Conservation (phyloP, 2,888 invertebrate genomes). For the Osmoderma eremita region DNA sequence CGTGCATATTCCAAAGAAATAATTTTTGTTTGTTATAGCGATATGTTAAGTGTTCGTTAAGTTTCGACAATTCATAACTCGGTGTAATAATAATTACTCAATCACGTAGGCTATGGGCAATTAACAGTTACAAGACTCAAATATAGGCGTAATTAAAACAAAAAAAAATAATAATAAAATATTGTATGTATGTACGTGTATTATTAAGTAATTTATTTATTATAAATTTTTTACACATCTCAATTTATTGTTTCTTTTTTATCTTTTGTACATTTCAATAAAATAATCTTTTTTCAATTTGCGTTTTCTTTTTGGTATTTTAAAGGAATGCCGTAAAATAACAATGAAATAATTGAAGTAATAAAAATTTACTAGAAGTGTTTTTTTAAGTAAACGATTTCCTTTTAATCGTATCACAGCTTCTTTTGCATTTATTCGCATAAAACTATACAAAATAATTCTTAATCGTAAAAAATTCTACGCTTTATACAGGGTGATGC, state of each 20-base stretch:
- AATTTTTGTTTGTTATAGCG: background rate
- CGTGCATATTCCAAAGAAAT: conserved; percentile 22
- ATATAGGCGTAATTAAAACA: conserved; percentile 13
- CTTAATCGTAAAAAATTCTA: too few relatives aligned
- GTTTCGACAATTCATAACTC: conserved; percentile 11
- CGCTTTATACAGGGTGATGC: too few relatives aligned
- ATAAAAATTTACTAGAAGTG: conserved; percentile 5
- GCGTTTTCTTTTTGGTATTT: background rate
- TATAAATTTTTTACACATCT: conserved; percentile 50
- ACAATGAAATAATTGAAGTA: background rate
- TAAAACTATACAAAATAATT: background rate
- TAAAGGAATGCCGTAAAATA: background rate
- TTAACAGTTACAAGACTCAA: conserved; percentile 17
- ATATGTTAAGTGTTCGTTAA: conserved; percentile 9
- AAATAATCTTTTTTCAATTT: conserved; percentile 50
- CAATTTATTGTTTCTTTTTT: conserved; percentile 49
- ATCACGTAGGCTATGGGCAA: conserved; percentile 19
- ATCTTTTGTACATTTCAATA: conserved; percentile 53
- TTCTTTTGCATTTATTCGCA: background rate
- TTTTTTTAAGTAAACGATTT: background rate
- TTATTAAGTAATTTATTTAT: conserved; percentile 50
- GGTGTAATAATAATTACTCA: conserved; percentile 28
- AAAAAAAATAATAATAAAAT: conserved; percentile 17
- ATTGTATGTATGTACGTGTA: conserved; percentile 51
- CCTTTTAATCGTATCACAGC: conserved; percentile 3